Conservation (phyloP, 2,797 vertebrate genomes). For the Myotis daubentonii region DNA sequence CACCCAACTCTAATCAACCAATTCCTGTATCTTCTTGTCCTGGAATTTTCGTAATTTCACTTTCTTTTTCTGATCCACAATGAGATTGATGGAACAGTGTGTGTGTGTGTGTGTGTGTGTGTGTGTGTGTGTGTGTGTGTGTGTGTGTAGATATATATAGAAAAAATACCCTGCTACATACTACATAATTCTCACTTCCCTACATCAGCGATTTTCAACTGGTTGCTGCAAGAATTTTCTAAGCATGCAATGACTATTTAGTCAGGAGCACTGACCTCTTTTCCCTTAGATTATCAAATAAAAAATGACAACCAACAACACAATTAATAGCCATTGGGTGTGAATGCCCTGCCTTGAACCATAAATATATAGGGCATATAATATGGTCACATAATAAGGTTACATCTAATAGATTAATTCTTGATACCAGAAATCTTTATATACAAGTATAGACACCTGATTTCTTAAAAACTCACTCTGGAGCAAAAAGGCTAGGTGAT, state of each 20-base stretch:
- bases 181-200: neutral
- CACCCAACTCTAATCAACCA: neutral
- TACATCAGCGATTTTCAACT: neutral
- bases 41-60: slow-evolving; percentile 21
- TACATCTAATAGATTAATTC: neutral
- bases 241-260: neutral
- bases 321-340: neutral
- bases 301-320: neutral
- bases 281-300: neutral
- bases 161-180: neutral
- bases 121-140: neutral
- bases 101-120: neutral
- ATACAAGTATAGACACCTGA: neutral
- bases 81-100: neutral
- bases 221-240: neutral
- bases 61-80: neutral
- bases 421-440: neutral
- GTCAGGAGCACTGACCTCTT: neutral
- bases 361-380: neutral
- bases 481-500: neutral
- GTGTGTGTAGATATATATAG: neutral
- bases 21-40: neutral
- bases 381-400: neutral
- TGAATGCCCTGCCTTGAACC: neutral
- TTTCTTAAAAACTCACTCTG: neutral